phyloP scores from a whole-genome alignment of 2,797 vertebrate species.

The Coregonus sp. region DNA sequence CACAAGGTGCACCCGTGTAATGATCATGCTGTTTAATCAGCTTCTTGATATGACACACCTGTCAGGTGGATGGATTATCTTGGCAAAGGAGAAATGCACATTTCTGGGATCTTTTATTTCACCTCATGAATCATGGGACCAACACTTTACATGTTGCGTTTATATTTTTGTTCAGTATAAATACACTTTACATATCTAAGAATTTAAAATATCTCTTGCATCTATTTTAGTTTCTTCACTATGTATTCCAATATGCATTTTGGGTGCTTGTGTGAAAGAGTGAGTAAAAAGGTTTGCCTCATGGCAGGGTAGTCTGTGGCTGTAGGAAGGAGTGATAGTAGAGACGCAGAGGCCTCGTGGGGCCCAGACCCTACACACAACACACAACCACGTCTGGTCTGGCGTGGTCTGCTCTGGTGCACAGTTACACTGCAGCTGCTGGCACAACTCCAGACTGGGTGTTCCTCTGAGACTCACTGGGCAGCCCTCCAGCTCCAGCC shows the following conservation, averaged over 20 bases:
- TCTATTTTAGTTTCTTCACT: neutral
- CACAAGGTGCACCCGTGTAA: too few relatives aligned
- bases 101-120: too few relatives aligned
- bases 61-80: too few relatives aligned
- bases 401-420: neutral
- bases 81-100: too few relatives aligned
- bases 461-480: conserved; percentile 4
- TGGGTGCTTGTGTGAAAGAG: conserved; percentile 6
- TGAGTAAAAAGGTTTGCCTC: neutral
- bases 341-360: neutral
- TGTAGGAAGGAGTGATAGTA: neutral
- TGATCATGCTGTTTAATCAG: too few relatives aligned
- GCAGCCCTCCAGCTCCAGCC: conserved; percentile 10
- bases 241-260: neutral
- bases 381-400: conserved; percentile 7
- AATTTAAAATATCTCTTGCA: neutral
- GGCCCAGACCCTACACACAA: neutral
- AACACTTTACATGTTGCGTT: neutral
- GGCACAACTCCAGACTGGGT: conserved; percentile 32
- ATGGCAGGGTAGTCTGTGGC: neutral
- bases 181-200: neutral
- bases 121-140: too few relatives aligned
- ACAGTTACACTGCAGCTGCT: conserved; percentile 29
- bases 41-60: too few relatives aligned
- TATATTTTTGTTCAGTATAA: neutral